phyloP scores from a whole-genome alignment of 2,113 vertebrate genomes.

The Bubo scandiacus region DNA sequence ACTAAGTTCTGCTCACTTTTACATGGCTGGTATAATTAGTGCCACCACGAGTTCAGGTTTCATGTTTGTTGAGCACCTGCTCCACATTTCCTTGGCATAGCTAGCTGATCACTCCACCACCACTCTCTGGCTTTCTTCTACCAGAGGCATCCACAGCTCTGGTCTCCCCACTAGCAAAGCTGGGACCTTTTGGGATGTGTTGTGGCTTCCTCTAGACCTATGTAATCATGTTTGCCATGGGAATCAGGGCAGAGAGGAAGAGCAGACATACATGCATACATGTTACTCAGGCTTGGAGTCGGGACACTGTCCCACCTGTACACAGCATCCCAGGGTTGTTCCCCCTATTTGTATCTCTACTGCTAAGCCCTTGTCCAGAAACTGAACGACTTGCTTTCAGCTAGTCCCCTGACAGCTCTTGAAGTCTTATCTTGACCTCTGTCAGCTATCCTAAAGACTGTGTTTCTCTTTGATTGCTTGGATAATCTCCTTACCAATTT shows the following conservation, averaged over 20 bases:
- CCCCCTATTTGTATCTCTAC: neutral
- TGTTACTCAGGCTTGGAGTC: too few relatives aligned
- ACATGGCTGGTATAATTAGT: neutral
- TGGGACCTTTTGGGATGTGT: neutral
- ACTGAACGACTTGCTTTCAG: neutral
- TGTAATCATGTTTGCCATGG: too few relatives aligned
- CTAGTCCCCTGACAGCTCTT: neutral
- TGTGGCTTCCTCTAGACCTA: neutral
- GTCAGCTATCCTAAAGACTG: neutral
- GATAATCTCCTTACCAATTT: neutral
- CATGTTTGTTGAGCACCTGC: rapidly evolving
- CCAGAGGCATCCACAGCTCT: neutral
- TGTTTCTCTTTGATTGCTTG: neutral
- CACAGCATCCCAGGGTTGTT: rapidly evolving
- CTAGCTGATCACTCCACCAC: too few relatives aligned
- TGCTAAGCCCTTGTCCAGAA: neutral
- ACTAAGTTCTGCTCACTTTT: neutral
- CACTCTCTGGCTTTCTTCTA: rapidly evolving
- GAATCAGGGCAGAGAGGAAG: too few relatives aligned
- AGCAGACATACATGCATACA: too few relatives aligned
- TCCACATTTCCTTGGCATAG: neutral
- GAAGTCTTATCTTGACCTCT: neutral
- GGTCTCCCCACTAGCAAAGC: neutral
- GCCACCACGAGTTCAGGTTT: neutral
- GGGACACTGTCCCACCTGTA: neutral